Evolutionary conservation across 2,888 invertebrate species (phyloP), one percentile per base, ranked within the genome.

Genomic region (Cyaniris semiargus): DNA sequence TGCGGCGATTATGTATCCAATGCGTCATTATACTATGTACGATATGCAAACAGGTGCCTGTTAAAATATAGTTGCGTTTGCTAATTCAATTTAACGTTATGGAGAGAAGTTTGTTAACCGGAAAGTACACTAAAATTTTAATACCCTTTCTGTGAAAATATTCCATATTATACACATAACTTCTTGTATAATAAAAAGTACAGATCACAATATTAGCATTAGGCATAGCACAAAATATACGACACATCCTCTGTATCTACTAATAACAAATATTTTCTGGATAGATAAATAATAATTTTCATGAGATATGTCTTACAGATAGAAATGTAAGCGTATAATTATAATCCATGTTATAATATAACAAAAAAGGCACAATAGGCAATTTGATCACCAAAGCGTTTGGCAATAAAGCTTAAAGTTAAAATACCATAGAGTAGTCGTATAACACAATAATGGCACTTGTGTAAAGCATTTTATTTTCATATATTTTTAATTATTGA

Each of bases 331-430:
- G 13, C 21, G 27, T 27, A 18, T n/a, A 6, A 21, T 44, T 44
- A 44, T 71, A 71, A 71, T 71, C 71, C n/a, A 7, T 71, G 21
- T 44, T 23, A 21, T 21, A 38, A 44, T 38, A 72, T 15, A 72
- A 72, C 72, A 72, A 72, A 38, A 70, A 44, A 72, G 72, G 72
- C 72, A 72, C 72, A 23, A 72, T 21, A 72, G 72, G 44, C 72
- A 72, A 72, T 44, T 44, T 72, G 44, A 44, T 15, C 31, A 13
- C 44, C 21, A 44, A 44, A 72, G 72, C 44, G 44, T 44, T 23
- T 38, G 23, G 44, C 44, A 72, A 38, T 44, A 72, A 72, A 38
- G 72, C 21, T 72, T 15, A 66, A 31, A 66, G 27, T 27, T 66
- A 15, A 66, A 66, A 66, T 66, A 66, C 27, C 13, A 27, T 27